Conservation (phyloP, 2,797 vertebrate species). For the Prionace glauca region DNA sequence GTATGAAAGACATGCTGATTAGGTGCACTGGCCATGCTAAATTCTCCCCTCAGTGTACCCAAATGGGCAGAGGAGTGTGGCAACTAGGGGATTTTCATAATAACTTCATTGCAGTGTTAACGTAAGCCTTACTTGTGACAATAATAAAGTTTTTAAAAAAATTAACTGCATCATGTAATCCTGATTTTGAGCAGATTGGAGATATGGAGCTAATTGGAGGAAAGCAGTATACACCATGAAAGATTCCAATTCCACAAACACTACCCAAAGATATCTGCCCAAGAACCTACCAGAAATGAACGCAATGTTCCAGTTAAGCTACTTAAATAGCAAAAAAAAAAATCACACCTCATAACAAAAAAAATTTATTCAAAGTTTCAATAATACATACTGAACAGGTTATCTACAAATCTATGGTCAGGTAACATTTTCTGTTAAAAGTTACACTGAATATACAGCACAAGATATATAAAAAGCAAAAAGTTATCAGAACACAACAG, state of each 20-base stretch:
- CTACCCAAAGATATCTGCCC: not conserved
- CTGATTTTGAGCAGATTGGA: not conserved
- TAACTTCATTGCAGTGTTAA: too few species aligned
- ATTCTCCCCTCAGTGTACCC: too few species aligned
- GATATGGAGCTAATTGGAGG: not conserved
- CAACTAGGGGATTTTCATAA: too few species aligned
- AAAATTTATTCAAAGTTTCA: constrained; percentile 38
- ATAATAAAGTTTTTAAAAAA: too few species aligned
- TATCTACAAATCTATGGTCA: constrained; percentile 39
- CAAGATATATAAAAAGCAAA: constrained; percentile 33
- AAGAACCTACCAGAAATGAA: not conserved
- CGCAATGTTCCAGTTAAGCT: not conserved
- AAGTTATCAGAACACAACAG: constrained; percentile 27
- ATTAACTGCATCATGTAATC: not conserved
- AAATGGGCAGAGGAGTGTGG: too few species aligned
- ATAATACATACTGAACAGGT: constrained; percentile 38
- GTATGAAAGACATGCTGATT: too few species aligned
- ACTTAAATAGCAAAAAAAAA: constrained; percentile 6
- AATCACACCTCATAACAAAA: constrained; percentile 33
- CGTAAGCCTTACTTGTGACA: too few species aligned
- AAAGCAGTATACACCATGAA: not conserved
- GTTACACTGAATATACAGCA: constrained; percentile 38
- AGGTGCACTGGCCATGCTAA: too few species aligned
- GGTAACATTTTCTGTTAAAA: constrained; percentile 37
- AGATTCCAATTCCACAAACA: not conserved